phyloP scores from a whole-genome alignment of 2,113 vertebrate species.

The Oreochromis niloticus region DNA sequence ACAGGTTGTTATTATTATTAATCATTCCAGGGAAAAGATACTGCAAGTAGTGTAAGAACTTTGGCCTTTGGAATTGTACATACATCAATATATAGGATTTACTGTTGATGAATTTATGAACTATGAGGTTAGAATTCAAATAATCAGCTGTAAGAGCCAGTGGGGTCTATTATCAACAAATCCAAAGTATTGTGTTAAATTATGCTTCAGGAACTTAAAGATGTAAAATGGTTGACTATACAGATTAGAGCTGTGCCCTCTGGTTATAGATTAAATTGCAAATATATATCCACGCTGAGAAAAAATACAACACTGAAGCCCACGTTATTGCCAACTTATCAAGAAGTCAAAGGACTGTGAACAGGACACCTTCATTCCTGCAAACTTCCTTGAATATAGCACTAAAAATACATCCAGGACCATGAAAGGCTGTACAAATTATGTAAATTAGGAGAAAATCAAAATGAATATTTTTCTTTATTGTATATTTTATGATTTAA shows the following conservation, averaged over 20 bases:
- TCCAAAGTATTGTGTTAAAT: neutral
- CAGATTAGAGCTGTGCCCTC: neutral
- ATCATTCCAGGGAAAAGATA: neutral
- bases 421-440: neutral
- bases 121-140: neutral
- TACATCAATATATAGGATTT: neutral
- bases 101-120: neutral
- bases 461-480: neutral
- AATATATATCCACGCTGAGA: neutral
- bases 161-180: neutral
- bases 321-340: neutral
- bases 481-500: neutral
- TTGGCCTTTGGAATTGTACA: neutral
- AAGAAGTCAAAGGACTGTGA: neutral
- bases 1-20: neutral
- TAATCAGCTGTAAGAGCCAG: neutral
- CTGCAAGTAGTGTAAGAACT: neutral
- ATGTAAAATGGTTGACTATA: neutral
- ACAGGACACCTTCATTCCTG: neutral
- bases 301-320: neutral
- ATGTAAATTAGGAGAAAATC: neutral
- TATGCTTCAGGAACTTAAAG: neutral
- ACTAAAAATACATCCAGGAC: neutral
- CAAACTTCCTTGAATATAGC: neutral
- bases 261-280: neutral